Base-by-base conservation (phyloP, 2,113 vertebrate species). In the Chelonoidis abingdonii region DNA sequence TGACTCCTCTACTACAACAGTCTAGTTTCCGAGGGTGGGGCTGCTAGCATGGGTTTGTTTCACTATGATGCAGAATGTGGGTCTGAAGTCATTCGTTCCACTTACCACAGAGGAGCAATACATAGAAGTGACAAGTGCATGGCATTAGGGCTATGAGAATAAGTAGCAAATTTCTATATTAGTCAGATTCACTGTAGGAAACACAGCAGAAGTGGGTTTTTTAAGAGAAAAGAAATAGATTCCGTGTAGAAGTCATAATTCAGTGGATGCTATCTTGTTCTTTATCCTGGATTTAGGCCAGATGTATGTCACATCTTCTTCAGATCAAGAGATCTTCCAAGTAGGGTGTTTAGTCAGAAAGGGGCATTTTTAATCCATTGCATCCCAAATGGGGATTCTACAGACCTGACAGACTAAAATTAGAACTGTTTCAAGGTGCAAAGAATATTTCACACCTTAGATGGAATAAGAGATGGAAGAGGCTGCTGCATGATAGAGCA, bases 61-160 rank as follows among this genome's bases (percentile, higher is more conserved):
- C 90, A 75, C 57, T 79, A 65, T 1, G 5, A 35, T 19, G 44
- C 96, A 97, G 93, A 96, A 97, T 95, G 94, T 96, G 93, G 96
- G 90, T 96, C 89, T 53, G 35, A 13, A 86, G 6, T n/a, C 72
- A 8, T 47, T 54, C 24, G 76, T 53, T 41, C 88, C 54, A 90
- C 75, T 78, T 44, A 44, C 44, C 41, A 47, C 41, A 14, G 2
- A 89, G 53, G 41, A 56, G 87, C 14, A 54, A 14, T 54, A 59
- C 47, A 59, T 0, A 6, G 62, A 84, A 89, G 93, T 80, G 56
- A 38, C 78, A 83, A 29, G 10, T 44, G 38, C 2, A 7, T 41
- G 72, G 41, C 21, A 10, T 29, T 47, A 13, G 41, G 25, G 38
- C 3, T 13, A 78, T 14, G 25, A 47, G 75, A 47, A 47, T 41